Evolutionary conservation across 2,113 vertebrate species (phyloP), one percentile per base, ranked within the genome.

Genomic region (Uropsilus gracilis): DNA sequence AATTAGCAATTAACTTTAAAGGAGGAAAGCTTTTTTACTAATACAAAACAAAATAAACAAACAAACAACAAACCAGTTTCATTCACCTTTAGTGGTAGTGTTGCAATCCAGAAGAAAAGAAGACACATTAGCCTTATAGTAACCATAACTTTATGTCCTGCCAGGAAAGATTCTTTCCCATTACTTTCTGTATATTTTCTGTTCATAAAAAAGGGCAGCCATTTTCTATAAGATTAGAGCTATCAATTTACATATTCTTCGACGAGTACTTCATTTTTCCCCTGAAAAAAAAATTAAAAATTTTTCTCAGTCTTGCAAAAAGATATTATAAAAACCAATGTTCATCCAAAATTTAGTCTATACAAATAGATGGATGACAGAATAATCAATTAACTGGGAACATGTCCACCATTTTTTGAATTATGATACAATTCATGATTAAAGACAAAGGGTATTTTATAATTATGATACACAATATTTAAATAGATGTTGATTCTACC

Each of bases 11-110:
- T 76, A 34, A 89, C 63, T 94, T 92, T 92, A 93, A 91, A 71
- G 86, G 44, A 68, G 44, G 83, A 87, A 93, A 85, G 55, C 94
- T 42, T 90, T 93, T 97, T 94, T 90, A 53, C 63, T 73, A 68
- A 71, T n/a, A 77, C 94, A 89, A 73, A n/a, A n/a, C n/a, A n/a
- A n/a, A n/a, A n/a, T n/a, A n/a, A n/a, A n/a, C n/a, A n/a, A n/a
- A n/a, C n/a, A n/a, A n/a, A n/a, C n/a, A n/a, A n/a, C n/a, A n/a
- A n/a, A n/a, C n/a, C 34, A 55, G 22, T 24, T 34, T 30, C 26
- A 37, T 75, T 77, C 44, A 80, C 39, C 57, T 48, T 64, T 30
- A 39, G 39, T 44, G 14, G 39, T 44, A 12, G 32, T 64, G 14
- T 4, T 57, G 32, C 16, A 95, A 44, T 2, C 8, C 0, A 53